Evolutionary conservation across 2,888 invertebrate genomes (phyloP).

Genomic region (Hymenopus coronatus): DNA sequence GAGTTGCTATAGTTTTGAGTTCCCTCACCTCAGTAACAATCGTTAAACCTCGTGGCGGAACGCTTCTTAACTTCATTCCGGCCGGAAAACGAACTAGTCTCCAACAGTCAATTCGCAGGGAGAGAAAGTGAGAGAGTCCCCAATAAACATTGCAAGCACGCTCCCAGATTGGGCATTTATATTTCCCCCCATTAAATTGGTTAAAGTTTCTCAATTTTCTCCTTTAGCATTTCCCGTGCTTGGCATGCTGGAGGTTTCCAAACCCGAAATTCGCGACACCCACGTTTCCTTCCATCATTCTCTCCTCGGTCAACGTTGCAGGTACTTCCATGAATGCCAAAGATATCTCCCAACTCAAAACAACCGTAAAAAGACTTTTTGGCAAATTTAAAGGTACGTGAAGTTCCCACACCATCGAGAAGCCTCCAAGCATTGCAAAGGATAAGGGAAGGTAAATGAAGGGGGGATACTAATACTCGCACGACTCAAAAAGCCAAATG

Average conservation of each 20-base stretch:
- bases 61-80: background rate
- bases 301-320: background rate
- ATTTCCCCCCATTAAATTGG: slow-evolving; percentile 34
- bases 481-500: background rate
- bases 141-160: slow-evolving; percentile 34
- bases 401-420: background rate
- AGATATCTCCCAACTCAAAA: background rate
- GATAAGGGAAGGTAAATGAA: background rate
- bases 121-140: background rate
- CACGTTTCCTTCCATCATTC: background rate
- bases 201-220: slow-evolving; percentile 34
- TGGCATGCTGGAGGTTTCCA: background rate
- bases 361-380: slow-evolving; percentile 14
- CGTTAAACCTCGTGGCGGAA: background rate
- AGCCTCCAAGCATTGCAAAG: background rate
- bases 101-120: background rate
- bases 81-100: background rate
- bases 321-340: slow-evolving; percentile 10
- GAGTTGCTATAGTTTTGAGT: background rate
- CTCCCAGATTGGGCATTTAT: slow-evolving; percentile 35
- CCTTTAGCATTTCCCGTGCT: background rate
- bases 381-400: background rate
- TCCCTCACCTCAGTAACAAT: background rate
- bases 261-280: background rate
- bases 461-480: background rate